Base-by-base conservation (phyloP, 2,113 vertebrate genomes). In the Gymnogyps californianus region DNA sequence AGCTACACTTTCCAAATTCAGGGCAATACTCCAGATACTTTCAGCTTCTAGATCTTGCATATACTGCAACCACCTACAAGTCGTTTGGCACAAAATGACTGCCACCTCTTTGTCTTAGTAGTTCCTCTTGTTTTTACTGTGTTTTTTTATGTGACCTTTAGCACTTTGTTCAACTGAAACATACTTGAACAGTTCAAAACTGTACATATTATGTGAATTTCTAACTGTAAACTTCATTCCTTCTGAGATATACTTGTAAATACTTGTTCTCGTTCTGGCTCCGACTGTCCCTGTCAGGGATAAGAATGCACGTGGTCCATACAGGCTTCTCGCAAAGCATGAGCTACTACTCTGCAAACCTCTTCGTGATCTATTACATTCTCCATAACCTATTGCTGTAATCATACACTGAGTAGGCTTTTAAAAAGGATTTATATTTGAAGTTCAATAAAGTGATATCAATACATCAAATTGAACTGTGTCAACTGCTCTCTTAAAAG, bases 1-100 rank as follows among this genome's bases (percentile, higher is more conserved):
- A 97, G 95, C 67, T 99, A 98, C 44, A 86, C 98, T 69, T 99
- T 99, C 96, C 98, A 98, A 89, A 96, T 98, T 69, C 95, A 98
- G 61, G 97, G 98, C 26, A 94, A 78, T 67, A 78, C 98, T 71
- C 96, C 98, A 86, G 97, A 98, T 89, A 98, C 98, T 93, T 99
- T 99, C 83, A 97, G 98, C 91, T 99, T 99, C 92, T 99, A 98
- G 82, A 21, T 70, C 44, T 76, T 84, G 46, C 31, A 19, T 36
- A n/a, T 44, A 19, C 66, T 84, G 65, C 66, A 87, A 11, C 65
- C 21, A 74, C 87, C 80, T 59, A 31, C 24, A 65, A 77, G 58
- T 75, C 10, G 14, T 61, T 92, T 62, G 74, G 84, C 65, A 80
- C 34, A 16, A 31, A 74, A 44, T 74, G 72, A 84, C 91, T 96